phyloP scores from a whole-genome alignment of 1,140 invertebrate genomes.

The Lerema accius region DNA sequence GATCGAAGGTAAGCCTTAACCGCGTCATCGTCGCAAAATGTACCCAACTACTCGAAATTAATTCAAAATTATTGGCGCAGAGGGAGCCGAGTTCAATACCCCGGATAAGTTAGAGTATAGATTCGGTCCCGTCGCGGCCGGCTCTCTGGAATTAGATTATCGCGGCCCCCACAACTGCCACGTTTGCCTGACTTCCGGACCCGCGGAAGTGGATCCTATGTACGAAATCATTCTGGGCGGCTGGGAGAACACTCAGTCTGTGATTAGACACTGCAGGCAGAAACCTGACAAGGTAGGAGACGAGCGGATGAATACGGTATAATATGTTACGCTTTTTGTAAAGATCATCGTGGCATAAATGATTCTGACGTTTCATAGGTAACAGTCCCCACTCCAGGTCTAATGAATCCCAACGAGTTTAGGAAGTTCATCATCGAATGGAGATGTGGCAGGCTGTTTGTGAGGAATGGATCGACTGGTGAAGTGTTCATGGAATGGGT shows the following conservation, averaged over 20 bases:
- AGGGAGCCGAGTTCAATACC: conserved; percentile 80
- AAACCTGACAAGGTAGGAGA: conserved; percentile 85
- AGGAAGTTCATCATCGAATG: conserved; percentile 84
- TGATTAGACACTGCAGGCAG: conserved; percentile 84
- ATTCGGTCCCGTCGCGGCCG: conserved; percentile 82
- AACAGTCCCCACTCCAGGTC: conserved; percentile 79
- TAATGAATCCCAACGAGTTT: conserved; percentile 82
- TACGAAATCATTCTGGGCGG: conserved; percentile 86
- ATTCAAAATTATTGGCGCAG: conserved; percentile 61
- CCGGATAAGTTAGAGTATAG: conserved; percentile 84
- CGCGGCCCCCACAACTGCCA: conserved; percentile 85
- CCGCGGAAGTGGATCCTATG: conserved; percentile 83
- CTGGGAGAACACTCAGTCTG: conserved; percentile 85
- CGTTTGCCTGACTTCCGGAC: conserved; percentile 81
- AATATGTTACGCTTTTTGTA: conserved; percentile 37
- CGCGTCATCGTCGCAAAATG: conserved; percentile 48
- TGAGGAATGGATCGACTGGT: conserved; percentile 74
- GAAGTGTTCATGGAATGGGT: conserved; percentile 83
- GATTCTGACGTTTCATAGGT: conserved; percentile 74
- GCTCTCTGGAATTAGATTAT: conserved; percentile 82
- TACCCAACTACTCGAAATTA: conserved; percentile 57
- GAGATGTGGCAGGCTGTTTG: conserved; percentile 82
- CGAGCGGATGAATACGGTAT: conserved; percentile 32
- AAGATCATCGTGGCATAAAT: conserved; percentile 37
- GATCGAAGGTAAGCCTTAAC: conserved; percentile 86